Evolutionary conservation across 1,140 invertebrate genomes (phyloP), one percentile per base, ranked within the genome.

Genomic region (Hylaeus anthracinus): DNA sequence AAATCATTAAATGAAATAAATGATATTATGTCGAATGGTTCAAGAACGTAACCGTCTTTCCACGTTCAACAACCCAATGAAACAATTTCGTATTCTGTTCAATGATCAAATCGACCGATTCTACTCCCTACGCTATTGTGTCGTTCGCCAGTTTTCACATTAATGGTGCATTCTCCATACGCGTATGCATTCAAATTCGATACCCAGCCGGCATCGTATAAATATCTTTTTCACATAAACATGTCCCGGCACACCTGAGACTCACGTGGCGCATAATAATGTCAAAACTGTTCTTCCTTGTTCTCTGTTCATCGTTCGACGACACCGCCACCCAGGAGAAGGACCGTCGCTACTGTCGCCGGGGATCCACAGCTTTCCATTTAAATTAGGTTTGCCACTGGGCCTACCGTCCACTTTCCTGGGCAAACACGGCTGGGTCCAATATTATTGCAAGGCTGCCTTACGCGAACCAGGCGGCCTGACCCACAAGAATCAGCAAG

Each of bases 361-460:
- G 1, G 98, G 98, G 39, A 98, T 98, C 85, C 98, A 99, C 93
- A 98, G 97, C 91, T 99, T 98, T 93, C 98, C 98, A 37, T 99
- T 98, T 92, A 98, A 98, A 93, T 92, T 99, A 60, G 98, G 98
- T 3, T 93, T 99, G 45, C 98, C 98, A 0, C 94, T 98, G 71
- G 98, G 98, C 6, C 92, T 99, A 48, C 98, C 98, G 0, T 98
- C 98, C 5, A 98, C 98, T 43, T 99, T 99, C 91, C 94, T 98
- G 1, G 98, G 98, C 2, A 98, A 98, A 89, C 97, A 98, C 90
- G 98, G 98, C 53, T 98, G 98, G 98, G 98, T 99, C 2, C 98
- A 99, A 91, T 99, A 98, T 91, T 99, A 96, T 89, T 99, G 98
- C 89, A 98, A 98, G 92, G 97, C 98, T 6, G 98, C 98, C 1